Evolutionary conservation across 2,888 invertebrate genomes (phyloP), one percentile per base, ranked within the genome.

Genomic region (Blastobasis lacticolella): DNA sequence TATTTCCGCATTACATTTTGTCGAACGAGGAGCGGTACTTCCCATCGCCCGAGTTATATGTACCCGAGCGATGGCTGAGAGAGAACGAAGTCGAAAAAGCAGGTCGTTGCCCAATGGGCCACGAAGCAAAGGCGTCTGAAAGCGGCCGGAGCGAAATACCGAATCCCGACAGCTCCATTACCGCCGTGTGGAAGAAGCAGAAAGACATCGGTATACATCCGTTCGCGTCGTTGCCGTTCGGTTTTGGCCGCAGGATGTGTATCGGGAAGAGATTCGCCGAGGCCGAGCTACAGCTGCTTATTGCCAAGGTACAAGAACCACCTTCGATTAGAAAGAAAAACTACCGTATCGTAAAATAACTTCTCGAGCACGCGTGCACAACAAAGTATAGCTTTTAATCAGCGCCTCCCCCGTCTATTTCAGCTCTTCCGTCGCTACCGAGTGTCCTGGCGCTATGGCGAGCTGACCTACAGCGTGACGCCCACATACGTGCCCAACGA

Each of bases 241-340:
- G 94, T 6, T 94, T 92, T 72, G 94, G 94, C 1, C 89, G 94
- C 52, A 88, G 94, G 58, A 94, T 93, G 88, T 94, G 94, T 75
- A 88, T 94, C 64, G 95, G 95, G 48, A 91, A 94, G 63, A 86
- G 95, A 67, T 94, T 95, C 76, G 95, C 95, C 10, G 95, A 95
- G 81, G 92, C 92, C 49, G 95, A 95, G 78, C 78, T 95, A 62
- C 92, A 94, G 66, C 91, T 93, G 57, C 76, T 94, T 62, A 72
- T 94, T 47, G 92, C 93, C n/a, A 94, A 93, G 90, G 94, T 93
- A 3, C 37, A 7, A 23, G 23, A 23, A 23, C 23, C 23, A 23
- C 23, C 23, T 23, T 23, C n/a, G n/a, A n/a, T n/a, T n/a, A n/a
- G n/a, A n/a, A n/a, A n/a, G n/a, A n/a, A n/a, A n/a, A n/a, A n/a